These are phyloP conservation scores for Cavia aperea DNA, from an alignment of 2,113 vertebrate genomes.

Conservation along the genomic window DNA sequence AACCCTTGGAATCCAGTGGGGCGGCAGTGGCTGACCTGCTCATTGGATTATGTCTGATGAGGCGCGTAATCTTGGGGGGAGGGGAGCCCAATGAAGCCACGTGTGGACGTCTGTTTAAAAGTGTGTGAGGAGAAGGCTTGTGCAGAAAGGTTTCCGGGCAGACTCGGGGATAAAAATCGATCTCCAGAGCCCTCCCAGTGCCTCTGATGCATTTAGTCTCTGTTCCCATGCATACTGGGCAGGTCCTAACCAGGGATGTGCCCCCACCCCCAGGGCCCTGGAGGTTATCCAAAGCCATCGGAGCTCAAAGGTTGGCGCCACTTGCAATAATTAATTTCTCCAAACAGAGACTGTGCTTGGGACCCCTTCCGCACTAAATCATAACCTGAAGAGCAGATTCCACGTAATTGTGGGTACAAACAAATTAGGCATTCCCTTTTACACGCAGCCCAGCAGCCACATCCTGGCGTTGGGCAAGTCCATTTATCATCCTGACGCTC, in stretches of 20 bases:
- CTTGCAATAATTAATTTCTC: conserved; percentile 42
- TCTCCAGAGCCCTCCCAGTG: not conserved
- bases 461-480: not conserved
- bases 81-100: conserved; percentile 37
- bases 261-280: not conserved
- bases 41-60: conserved; percentile 68
- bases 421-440: not conserved
- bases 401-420: conserved; percentile 27
- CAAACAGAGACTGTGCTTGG: conserved; percentile 6
- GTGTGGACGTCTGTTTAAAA: conserved; percentile 55
- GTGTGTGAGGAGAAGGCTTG: conserved; percentile 38
- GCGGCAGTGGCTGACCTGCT: conserved; percentile 69
- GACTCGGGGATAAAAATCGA: not conserved
- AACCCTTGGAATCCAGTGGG: conserved; percentile 70
- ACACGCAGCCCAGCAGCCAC: accelerated
- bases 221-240: not conserved
- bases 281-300: not conserved
- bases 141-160: not conserved
- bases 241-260: not conserved
- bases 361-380: conserved; percentile 32
- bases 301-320: conserved; percentile 2
- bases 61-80: conserved; percentile 64
- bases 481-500: conserved; percentile 26
- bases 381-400: conserved; percentile 45
- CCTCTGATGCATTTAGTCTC: not conserved